These are phyloP conservation scores for Lithobates sylvaticus DNA, from an alignment of 2,797 vertebrate species.

Conservation along the genomic window DNA sequence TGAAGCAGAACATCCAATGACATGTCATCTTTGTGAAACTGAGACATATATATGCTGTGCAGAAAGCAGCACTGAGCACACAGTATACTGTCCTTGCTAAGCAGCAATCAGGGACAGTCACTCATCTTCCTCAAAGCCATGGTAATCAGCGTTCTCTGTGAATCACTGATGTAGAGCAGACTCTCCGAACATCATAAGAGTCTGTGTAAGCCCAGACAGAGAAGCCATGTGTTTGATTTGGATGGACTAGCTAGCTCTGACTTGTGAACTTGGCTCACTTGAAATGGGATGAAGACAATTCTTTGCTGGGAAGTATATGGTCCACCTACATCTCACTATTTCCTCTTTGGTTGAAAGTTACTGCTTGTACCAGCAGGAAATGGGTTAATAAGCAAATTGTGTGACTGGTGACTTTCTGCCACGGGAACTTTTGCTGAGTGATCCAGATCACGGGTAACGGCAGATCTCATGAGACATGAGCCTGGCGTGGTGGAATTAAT, in stretches of 20 bases:
- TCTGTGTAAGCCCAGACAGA: conserved; percentile 3
- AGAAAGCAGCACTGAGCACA: conserved; percentile 16
- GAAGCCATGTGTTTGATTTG: background rate
- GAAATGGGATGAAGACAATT: background rate
- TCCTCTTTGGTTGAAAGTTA: background rate
- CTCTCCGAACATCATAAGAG: background rate
- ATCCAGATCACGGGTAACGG: conserved; percentile 26
- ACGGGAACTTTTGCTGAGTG: background rate
- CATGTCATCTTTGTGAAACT: conserved; percentile 2
- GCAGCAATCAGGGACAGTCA: conserved; percentile 17
- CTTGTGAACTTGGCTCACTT: background rate
- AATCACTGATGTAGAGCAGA: background rate
- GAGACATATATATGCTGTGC: conserved; percentile 29
- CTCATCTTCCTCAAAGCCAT: background rate
- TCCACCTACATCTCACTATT: background rate
- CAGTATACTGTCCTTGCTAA: conserved; percentile 31
- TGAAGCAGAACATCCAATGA: conserved; percentile 6
- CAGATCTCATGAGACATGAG: conserved; percentile 14
- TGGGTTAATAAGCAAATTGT: conserved; percentile 30
- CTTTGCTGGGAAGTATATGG: conserved; percentile 1
- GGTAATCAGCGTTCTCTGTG: conserved; percentile 1
- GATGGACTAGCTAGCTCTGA: background rate
- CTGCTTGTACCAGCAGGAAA: background rate
- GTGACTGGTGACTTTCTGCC: background rate
- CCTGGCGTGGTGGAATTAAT: conserved; percentile 14